These are phyloP conservation scores for Zenarchopterus dispar DNA, from an alignment of 2,797 vertebrate species.

Conservation along the genomic window DNA sequence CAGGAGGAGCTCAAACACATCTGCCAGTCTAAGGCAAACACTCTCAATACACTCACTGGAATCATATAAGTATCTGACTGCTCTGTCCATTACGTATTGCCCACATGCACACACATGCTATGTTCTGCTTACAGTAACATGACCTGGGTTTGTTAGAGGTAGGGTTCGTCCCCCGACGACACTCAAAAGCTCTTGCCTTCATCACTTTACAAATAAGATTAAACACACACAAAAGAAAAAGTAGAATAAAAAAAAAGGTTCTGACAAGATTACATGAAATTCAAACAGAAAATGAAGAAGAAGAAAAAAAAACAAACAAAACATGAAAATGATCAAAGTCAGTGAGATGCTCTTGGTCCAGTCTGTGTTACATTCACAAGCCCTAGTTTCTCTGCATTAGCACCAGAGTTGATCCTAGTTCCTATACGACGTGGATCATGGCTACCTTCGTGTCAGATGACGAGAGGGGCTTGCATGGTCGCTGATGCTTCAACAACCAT, in stretches of 20 bases:
- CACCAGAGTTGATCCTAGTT: slow-evolving; percentile 57
- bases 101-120: slow-evolving; percentile 18
- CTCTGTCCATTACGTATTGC: slow-evolving; percentile 23
- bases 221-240: slow-evolving; percentile 15
- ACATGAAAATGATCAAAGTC: slow-evolving; percentile 19
- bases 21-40: slow-evolving; percentile 11
- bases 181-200: slow-evolving; percentile 17
- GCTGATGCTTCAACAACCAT: neutral
- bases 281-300: slow-evolving; percentile 1
- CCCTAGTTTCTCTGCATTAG: slow-evolving; percentile 41
- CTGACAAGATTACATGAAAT: slow-evolving; percentile 13
- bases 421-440: slow-evolving; percentile 3
- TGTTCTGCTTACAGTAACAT: slow-evolving; percentile 57
- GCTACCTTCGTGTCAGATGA: slow-evolving; percentile 16
- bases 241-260: slow-evolving; percentile 21
- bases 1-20: slow-evolving; percentile 10
- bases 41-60: slow-evolving; percentile 13
- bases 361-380: slow-evolving; percentile 54
- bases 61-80: slow-evolving; percentile 26
- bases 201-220: slow-evolving; percentile 14
- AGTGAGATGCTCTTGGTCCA: slow-evolving; percentile 64
- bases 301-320: slow-evolving; percentile 23
- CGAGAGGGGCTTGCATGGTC: neutral
- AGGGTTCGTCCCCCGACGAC: slow-evolving; percentile 40
- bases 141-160: slow-evolving; percentile 61